Percentiles rank a stretch among this genome's conserved stretches.
phyloP scores from a whole-genome alignment of 1,140 invertebrate species.

The Lycorma delicatula region DNA sequence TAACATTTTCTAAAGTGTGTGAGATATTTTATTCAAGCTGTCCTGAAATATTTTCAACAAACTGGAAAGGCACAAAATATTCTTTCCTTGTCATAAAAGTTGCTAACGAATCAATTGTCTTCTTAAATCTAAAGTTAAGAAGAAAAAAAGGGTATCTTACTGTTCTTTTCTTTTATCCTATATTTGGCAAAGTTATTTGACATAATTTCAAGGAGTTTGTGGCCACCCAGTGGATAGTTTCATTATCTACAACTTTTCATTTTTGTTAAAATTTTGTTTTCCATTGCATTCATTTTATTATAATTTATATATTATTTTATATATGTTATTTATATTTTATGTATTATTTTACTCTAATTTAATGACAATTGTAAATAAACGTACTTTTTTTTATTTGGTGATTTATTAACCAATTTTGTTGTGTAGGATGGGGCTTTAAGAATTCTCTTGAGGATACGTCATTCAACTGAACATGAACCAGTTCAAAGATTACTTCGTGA shows the following conservation, averaged over 20 bases:
- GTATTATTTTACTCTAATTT: conserved; percentile 1
- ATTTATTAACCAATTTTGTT: conserved; percentile 23
- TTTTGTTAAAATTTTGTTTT: not conserved
- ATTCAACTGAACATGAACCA: conserved; percentile 37
- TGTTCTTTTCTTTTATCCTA: too few relatives aligned
- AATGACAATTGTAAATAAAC: not conserved
- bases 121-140: too few relatives aligned
- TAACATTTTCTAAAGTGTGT: too few relatives aligned
- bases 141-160: too few relatives aligned
- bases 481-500: conserved; percentile 43
- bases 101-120: too few relatives aligned
- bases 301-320: conserved; percentile 6
- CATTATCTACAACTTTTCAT: not conserved
- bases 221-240: not conserved
- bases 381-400: conserved; percentile 2
- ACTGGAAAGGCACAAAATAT: too few relatives aligned
- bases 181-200: too few relatives aligned
- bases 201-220: too few relatives aligned
- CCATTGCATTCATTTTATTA: not conserved
- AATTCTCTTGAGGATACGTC: conserved; percentile 45
- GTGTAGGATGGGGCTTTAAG: conserved; percentile 53
- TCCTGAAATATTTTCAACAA: too few relatives aligned
- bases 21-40: too few relatives aligned
- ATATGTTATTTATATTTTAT: not conserved
- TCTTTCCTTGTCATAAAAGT: too few relatives aligned